Evolutionary conservation across 2,888 invertebrate species (phyloP), one percentile per base, ranked within the genome.

Genomic region (Drosophila niveifrons): DNA sequence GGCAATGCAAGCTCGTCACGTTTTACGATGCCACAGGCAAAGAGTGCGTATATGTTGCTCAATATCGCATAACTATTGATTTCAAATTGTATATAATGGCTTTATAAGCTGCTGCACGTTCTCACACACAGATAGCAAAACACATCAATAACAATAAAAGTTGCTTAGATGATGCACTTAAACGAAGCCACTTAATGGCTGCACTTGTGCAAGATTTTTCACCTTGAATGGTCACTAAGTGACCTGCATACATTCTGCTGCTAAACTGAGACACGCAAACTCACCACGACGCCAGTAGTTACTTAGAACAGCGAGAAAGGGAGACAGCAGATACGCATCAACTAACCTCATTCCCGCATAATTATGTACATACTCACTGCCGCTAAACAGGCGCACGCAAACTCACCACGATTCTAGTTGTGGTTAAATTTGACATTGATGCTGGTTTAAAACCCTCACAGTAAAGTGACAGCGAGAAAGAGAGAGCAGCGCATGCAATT

Each of bases 71-170:
- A 76, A 71, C 75, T 66, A 76, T 76, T 71, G 75, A 66, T 75
- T 76, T 76, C 77, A 76, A 75, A 66, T 75, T 63, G 63, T 44
- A 63, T 58, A 50, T 66, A 76, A 71, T 75, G 72, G 34, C 72
- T 66, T 66, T 76, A 76, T 71, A 76, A 71, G 50, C 23, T 43
- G 52, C 36, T 57, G 57, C 36, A 36, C 11, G n/a, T 13, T 36
- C 36, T 36, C 17, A n/a, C 11, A n/a, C 11, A 36, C 11, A 36
- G 34, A 17, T 34, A n/a, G 13, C 8, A 48, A 13, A 29, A 29
- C 29, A n/a, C 28, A 41, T 15, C 41, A 28, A 15, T 41, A 41
- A 29, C 15, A 53, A 53, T 41, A 53, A 53, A n/a, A 29, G 41
- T 13, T 13, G 18, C 51, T 36, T 39, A 18, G 18, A 23, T 48